phyloP scores from a whole-genome alignment of 2,888 invertebrate species.

The Pristionchus entomophagus region DNA sequence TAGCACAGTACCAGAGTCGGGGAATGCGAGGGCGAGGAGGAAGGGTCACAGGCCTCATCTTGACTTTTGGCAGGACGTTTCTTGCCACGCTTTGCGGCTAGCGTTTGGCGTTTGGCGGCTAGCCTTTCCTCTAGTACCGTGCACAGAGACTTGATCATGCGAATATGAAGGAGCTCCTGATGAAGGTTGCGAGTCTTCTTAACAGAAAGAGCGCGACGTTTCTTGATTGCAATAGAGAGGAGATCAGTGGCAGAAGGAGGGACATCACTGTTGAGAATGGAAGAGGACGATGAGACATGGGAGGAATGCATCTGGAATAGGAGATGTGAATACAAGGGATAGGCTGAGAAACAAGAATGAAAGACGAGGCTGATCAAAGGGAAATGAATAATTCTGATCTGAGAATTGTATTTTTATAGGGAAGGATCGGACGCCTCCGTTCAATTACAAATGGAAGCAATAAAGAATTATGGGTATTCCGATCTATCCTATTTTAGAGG shows the following conservation, averaged over 20 bases:
- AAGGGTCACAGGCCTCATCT: neutral
- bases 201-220: constrained; percentile 57
- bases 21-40: constrained; percentile 36
- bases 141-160: constrained; percentile 66
- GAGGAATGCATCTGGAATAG: neutral
- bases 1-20: constrained; percentile 48
- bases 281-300: constrained; percentile 48
- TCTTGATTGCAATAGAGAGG: constrained; percentile 65
- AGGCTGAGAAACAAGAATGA: no score
- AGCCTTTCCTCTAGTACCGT: constrained; percentile 54
- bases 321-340: no score
- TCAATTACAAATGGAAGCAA: no score
- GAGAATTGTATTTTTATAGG: no score
- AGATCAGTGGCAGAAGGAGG: constrained; percentile 57
- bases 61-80: constrained; percentile 32
- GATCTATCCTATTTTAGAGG: no score
- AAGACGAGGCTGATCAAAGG: no score
- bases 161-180: constrained; percentile 64
- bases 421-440: no score
- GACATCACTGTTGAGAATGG: constrained; percentile 56
- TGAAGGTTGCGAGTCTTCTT: constrained; percentile 62
- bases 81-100: constrained; percentile 56
- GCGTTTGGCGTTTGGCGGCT: constrained; percentile 50
- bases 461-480: no score
- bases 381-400: no score